Evolutionary conservation across 2,888 invertebrate genomes (phyloP), one percentile per base, ranked within the genome.

Genomic region (Drosophila austrosaltans): DNA sequence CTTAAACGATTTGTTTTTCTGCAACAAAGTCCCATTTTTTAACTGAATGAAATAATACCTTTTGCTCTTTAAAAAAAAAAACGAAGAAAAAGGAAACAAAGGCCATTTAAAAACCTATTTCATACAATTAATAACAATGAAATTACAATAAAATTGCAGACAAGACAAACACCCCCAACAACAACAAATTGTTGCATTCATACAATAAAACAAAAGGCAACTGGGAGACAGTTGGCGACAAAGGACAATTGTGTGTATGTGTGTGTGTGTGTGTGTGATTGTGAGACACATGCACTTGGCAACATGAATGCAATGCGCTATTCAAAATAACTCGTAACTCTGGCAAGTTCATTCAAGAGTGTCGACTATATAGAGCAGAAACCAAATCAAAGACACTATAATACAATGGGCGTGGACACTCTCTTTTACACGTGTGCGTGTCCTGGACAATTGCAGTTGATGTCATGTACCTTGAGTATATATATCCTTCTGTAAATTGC

Each of bases 41-140:
- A 12, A 48, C 16, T 48, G 25, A 25, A 57, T 36, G 36, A 28
- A 53, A 53, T 10, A 36, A 22, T 4, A 56, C 36, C 20, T 48
- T 48, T 48, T 48, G 44, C 20, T 22, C 2, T 44, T 30, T 28
- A 3, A 3, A 28, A 1, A 30, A n/a, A 30, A 53, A 30, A 53
- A 16, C 5, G 1, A 10, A 22, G 28, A 40, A 42, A 39, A 42
- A 16, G 16, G 16, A 16, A 53, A 76, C 86, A 77, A 83, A 62
- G 62, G 56, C 36, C 72, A 85, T 66, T 85, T 77, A 79, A 75
- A 85, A 85, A 78, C 60, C 75, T 72, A 89, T 82, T 85, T 72
- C 62, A 71, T 63, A 75, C 89, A 87, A 85, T 85, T 89, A 89
- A 85, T 75, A 82, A 85, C 89, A 85, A 85, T 89, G 77, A 89